These are phyloP conservation scores for Microtus agrestis DNA, from an alignment of 2,797 vertebrate genomes.

Conservation along the genomic window DNA sequence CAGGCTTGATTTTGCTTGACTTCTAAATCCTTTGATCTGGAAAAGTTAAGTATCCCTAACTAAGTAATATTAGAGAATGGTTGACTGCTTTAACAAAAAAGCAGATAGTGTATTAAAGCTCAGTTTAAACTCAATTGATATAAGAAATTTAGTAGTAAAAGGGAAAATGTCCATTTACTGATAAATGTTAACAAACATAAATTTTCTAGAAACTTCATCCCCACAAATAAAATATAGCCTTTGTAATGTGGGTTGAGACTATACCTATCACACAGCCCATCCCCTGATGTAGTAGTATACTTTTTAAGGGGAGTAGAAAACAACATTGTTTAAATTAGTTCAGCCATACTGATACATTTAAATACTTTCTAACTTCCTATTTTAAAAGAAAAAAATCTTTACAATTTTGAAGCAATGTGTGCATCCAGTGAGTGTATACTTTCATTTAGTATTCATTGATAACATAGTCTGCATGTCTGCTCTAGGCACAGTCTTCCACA, in stretches of 20 bases:
- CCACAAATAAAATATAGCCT: constrained; percentile 33
- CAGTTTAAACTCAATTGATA: background rate
- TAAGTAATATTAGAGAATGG: background rate
- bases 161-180: background rate
- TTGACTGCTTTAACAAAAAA: constrained; percentile 65
- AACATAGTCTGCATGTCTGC: background rate
- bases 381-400: background rate
- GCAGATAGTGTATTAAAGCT: background rate
- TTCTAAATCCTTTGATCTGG: constrained; percentile 69
- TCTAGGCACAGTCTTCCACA: background rate
- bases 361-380: background rate
- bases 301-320: background rate
- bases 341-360: background rate
- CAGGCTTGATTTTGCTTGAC: constrained; percentile 73
- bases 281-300: rapidly evolving
- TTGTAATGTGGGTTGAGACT: background rate
- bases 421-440: background rate
- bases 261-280: background rate
- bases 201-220: background rate
- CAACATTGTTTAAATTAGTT: background rate
- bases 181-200: background rate
- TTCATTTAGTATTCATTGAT: background rate
- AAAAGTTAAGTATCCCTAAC: constrained; percentile 36
- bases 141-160: background rate
- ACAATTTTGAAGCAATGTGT: background rate